Evolutionary conservation across 1,140 invertebrate species (phyloP).

Genomic region (Asbolus verrucosus): DNA sequence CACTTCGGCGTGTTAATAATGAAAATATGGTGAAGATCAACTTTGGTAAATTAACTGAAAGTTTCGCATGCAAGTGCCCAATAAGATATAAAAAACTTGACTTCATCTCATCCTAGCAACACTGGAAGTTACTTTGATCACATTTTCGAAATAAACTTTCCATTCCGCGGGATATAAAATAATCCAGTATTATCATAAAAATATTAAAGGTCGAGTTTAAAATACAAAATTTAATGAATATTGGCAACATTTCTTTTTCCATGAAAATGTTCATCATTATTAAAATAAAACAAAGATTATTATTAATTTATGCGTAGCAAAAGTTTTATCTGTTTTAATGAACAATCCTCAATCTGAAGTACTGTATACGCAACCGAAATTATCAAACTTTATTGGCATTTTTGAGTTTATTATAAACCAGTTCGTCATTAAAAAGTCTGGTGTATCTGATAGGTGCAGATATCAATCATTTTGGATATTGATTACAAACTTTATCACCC

Average conservation of each 20-base stretch:
- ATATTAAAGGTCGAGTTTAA: neutral
- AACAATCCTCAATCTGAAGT: constrained; percentile 29
- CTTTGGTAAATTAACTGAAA: no score
- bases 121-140: neutral
- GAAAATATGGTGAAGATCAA: no score
- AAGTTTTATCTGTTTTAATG: constrained; percentile 7
- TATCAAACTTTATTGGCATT: constrained; percentile 29
- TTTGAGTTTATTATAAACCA: constrained; percentile 37
- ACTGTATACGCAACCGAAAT: constrained; percentile 21
- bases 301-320: neutral
- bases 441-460: constrained; percentile 3
- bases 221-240: neutral
- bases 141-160: constrained; percentile 11
- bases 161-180: neutral
- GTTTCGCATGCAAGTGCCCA: neutral
- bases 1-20: no score
- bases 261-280: constrained; percentile 1
- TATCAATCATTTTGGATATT: constrained; percentile 21
- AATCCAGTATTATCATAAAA: constrained; percentile 12
- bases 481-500: constrained; percentile 26
- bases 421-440: constrained; percentile 28
- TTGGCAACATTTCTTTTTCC: no score
- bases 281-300: constrained; percentile 1
- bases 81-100: neutral
- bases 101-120: neutral